Evolutionary conservation across 2,113 vertebrate genomes (phyloP).

Genomic region (Dicentrarchus labrax): DNA sequence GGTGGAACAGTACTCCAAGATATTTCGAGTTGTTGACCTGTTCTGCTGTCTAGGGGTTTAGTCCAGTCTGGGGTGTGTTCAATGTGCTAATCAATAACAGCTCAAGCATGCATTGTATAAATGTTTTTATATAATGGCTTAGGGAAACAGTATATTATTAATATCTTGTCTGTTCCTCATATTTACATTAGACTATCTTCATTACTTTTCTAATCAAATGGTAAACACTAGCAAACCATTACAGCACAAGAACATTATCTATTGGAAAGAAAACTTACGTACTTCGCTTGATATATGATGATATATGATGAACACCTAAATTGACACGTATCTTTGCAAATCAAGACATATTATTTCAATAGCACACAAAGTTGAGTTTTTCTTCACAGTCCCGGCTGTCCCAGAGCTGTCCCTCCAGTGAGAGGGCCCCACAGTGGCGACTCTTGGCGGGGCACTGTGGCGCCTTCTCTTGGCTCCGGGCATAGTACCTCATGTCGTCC

Average conservation of each 20-base stretch:
- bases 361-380: constrained; percentile 68
- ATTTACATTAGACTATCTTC: neutral
- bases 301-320: neutral
- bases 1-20: too few relatives aligned
- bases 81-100: too few relatives aligned
- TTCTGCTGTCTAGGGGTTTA: too few relatives aligned
- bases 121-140: neutral
- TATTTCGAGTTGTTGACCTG: too few relatives aligned
- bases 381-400: constrained; percentile 62
- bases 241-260: neutral
- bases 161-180: neutral
- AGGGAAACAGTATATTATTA: neutral
- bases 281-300: neutral
- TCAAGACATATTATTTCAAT: neutral
- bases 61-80: too few relatives aligned
- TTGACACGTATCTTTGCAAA: neutral
- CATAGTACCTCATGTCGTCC: neutral
- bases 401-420: neutral
- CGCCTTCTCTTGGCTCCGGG: neutral
- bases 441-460: constrained; percentile 42
- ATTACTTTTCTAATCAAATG: neutral
- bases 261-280: neutral
- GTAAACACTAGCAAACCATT: neutral
- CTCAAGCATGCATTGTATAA: neutral
- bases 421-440: constrained; percentile 61